Base-by-base conservation (phyloP, 2,888 invertebrate species). In the Hydroisotoma schaefferi region DNA sequence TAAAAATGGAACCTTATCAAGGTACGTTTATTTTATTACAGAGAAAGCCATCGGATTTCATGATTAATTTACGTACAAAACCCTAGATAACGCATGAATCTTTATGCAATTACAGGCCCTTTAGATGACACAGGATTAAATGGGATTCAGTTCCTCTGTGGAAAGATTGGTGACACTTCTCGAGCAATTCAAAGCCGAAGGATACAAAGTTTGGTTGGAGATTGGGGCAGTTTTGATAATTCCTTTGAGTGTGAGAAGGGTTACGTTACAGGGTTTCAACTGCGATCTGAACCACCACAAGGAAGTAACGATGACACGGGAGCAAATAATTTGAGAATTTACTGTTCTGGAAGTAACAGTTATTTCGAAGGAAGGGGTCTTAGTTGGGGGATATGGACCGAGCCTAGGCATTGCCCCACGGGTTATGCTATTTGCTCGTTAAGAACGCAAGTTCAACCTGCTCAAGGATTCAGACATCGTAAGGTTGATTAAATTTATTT, bases 191-290 rank as follows among this genome's bases (percentile, higher is more conserved):
- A 61, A 25, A 53, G 52, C n/a, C 15, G 61, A 23, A 59, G 53
- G 48, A 62, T 65, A 23, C 43, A 59, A 47, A 71, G 71, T 29
- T 25, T 37, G n/a, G 58, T 55, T 18, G 69, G 68, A 28, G 55
- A 59, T n/a, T 62, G 62, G 54, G 71, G 71, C 10, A 63, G 55
- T 15, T 69, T 59, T 57, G 59, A 69, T 10, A 43, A 44, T 22
- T 48, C 62, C 10, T 65, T 58, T 29, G 67, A 68, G 22, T 71
- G 71, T 43, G 64, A 59, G 12, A 44, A 44, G 2, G 52, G 52
- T 18, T 63, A 68, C 43, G 68, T 56, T 1, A 55, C 55, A 1
- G 71, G 71, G 23, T 71, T 71, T 43, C 69, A 71, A 58, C 48
- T 71, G 4, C 38, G 66, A 6, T 68, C 69, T 0, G 71, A 71